phyloP scores from a whole-genome alignment of 30 jellyfish, hydroid and myxozoan species.

The Hydractinia echinata region DNA sequence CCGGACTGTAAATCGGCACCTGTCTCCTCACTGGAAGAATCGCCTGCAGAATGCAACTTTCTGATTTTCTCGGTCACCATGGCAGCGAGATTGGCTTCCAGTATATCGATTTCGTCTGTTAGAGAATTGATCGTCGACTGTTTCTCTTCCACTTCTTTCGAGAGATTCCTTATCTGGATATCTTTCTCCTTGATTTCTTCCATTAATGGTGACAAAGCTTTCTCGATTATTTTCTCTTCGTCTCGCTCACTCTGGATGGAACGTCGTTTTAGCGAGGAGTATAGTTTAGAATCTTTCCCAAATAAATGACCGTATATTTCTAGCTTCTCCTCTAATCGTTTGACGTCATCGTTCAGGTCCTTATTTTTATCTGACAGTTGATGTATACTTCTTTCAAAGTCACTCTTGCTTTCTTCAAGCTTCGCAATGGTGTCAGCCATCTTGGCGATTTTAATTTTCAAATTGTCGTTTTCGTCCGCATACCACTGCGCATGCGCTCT shows the following conservation, averaged over 20 bases:
- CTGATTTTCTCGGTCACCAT: constrained; percentile 33
- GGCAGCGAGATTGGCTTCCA: constrained; percentile 37
- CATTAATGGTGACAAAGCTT: constrained; percentile 40
- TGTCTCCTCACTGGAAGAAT: not conserved
- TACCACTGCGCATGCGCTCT: constrained; percentile 39
- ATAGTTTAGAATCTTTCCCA: constrained; percentile 28
- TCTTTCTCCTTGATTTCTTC: constrained; percentile 46
- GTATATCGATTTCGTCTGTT: constrained; percentile 28
- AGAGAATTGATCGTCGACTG: constrained; percentile 16
- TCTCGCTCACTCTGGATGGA: constrained; percentile 33
- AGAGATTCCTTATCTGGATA: constrained; percentile 20
- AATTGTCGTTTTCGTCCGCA: constrained; percentile 34
- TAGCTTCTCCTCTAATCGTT: constrained; percentile 30
- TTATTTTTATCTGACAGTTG: constrained; percentile 8
- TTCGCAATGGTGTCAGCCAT: constrained; percentile 35
- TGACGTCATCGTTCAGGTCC: constrained; percentile 31
- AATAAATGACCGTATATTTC: constrained; percentile 28
- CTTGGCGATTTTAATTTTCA: constrained; percentile 24
- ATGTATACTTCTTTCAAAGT: constrained; percentile 20
- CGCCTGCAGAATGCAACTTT: constrained; percentile 5
- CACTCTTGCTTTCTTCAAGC: constrained; percentile 28
- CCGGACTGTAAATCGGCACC: constrained; percentile 13
- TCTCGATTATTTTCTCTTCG: constrained; percentile 32
- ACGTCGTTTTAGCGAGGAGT: constrained; percentile 29
- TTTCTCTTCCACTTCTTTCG: constrained; percentile 27